phyloP scores from a whole-genome alignment of 2,888 invertebrate species.

The Microdon myrmicae region DNA sequence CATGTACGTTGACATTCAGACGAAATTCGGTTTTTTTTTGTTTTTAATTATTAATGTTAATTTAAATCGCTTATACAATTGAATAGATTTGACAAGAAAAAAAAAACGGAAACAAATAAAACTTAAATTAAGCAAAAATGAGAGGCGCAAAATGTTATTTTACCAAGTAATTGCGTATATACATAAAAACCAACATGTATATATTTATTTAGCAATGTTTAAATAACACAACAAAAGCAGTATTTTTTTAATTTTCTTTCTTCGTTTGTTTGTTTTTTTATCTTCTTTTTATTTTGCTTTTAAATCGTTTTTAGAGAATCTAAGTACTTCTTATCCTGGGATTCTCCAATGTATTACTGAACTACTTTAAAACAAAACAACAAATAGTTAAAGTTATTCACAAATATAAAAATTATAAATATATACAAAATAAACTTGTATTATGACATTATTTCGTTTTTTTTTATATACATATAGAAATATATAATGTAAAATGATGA shows the following conservation, averaged over 20 bases:
- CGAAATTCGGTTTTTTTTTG: constrained; percentile 16
- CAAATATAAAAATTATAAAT: constrained; percentile 33
- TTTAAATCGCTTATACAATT: constrained; percentile 36
- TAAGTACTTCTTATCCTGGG: constrained; percentile 28
- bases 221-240: constrained; percentile 46
- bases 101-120: constrained; percentile 14
- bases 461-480: too few relatives aligned
- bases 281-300: constrained; percentile 25
- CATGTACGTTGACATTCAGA: constrained; percentile 41
- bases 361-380: constrained; percentile 4
- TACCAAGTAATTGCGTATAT: constrained; percentile 43
- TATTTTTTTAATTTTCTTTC: constrained; percentile 36
- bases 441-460: constrained; percentile 24
- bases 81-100: constrained; percentile 39
- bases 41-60: constrained; percentile 41
- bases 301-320: constrained; percentile 16
- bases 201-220: constrained; percentile 44
- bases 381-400: constrained; percentile 46
- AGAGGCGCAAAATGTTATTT: constrained; percentile 46
- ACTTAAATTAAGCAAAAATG: too few relatives aligned
- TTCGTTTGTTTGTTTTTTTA: constrained; percentile 6
- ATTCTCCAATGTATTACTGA: constrained; percentile 25
- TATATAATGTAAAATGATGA: constrained; percentile 34
- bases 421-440: constrained; percentile 38
- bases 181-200: constrained; percentile 27